Base-by-base conservation (phyloP, 2,797 vertebrate genomes). In the Vultur gryphus region DNA sequence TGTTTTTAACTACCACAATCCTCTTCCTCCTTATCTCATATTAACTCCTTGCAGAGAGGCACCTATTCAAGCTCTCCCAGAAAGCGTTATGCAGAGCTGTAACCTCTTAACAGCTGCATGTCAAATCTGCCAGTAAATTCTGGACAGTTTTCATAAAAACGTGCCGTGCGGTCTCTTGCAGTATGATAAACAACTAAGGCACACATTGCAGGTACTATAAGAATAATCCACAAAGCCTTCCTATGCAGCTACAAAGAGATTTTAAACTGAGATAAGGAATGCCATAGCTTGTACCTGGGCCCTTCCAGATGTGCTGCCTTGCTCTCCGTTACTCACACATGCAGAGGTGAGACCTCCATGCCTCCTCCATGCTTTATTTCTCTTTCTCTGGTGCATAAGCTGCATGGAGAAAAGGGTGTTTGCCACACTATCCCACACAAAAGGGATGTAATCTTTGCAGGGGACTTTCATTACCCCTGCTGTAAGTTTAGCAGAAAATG, bases 221-320 rank as follows among this genome's bases (percentile, higher is more conserved):
- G 93, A 91, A 84, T 54, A 93, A 93, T 67, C 72, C 83, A 48
- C 28, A 87, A 87, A 58, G 58, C 62, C 61, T 85, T 86, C 35
- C 20, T 48, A 44, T 26, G 70, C 46, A 88, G 58, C 43, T 82
- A 93, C 85, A 84, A 82, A 91, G 82, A 93, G 85, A 90, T 88
- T 85, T 95, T 58, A 41, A 90, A 72, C 17, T 2, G 64, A 93
- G 89, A 79, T 51, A 84, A 17, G 14, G 57, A 91, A 54, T 48
- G 46, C 19, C 23, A 37, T 21, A 57, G 48, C 19, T 83, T 52
- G 23, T 90, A 90, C 87, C 85, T 55, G 65, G 61, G 46, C 49
- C 69, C 23, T 94, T 93, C 69, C 87, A 93, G 87, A 90, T 87
- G 84, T 51, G 75, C 57, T 80, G n/a, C 64, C 44, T 80, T 59